Base-by-base conservation (phyloP, 2,797 vertebrate species). In the Sternotherus odoratus region DNA sequence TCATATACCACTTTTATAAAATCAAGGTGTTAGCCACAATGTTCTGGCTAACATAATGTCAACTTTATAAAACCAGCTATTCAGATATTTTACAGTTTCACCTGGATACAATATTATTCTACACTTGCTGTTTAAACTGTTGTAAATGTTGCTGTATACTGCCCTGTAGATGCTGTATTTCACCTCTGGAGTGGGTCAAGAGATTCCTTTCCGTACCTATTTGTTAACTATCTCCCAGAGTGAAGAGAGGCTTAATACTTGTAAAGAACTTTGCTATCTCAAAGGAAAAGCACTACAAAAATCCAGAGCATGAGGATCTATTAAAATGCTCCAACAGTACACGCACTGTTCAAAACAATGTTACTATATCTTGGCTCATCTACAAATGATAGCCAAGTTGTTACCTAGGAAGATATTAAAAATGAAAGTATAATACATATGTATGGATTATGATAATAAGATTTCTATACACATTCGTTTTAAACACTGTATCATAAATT, bases 391-490 rank as follows among this genome's bases (percentile, higher is more conserved):
- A 82, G 63, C 39, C 21, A 69, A 39, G 21, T 89, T 79, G 54
- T 50, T 90, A 36, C 49, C 56, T 75, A 77, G 39, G 51, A 91
- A 0, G 1, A 88, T 0, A 90, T 21, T 75, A 94, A 92, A 92
- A 95, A 83, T 0, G 1, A 43, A 87, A 12, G 8, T 50, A 74
- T 74, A 87, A 77, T 23, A 8, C 13, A 51, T 5, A 46, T 33
- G 77, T 79, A 85, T 1, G 66, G 50, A 60, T 89, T 79, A 88
- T 0, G 0, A 54, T 91, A 85, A 93, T 88, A 82, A 84, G 0
- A 77, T 83, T 93, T 36, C 79, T 77, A 26, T 74, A 51, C 30
- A 88, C 90, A 85, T 13, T 75, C 21, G 5, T 89, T 94, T 95
- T 79, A 80, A 93, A 85, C 57, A 86, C 53, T 1, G 0, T 57